Evolutionary conservation across 2,797 vertebrate species (phyloP).

Genomic region (Carduelis carduelis): DNA sequence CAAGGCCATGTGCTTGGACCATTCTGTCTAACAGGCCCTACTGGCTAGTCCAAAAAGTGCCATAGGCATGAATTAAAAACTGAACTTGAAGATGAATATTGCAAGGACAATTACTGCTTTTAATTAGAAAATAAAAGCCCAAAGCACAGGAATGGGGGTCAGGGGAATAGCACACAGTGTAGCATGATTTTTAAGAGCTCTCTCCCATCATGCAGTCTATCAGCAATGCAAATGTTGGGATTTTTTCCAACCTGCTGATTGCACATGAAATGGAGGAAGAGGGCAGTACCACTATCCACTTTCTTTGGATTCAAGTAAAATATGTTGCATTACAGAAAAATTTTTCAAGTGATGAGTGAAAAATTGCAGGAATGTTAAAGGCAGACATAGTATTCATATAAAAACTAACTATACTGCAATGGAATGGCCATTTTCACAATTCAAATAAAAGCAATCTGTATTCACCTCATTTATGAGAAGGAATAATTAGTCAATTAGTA

Average conservation of each 20-base stretch:
- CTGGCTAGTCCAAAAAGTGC: constrained; percentile 39
- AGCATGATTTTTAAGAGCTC: not conserved
- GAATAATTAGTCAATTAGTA: not conserved
- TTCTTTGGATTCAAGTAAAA: not conserved
- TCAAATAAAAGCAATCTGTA: not conserved
- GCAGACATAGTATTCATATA: not conserved
- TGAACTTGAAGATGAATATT: constrained; percentile 48
- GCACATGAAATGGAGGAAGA: not conserved
- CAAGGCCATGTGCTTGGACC: not conserved
- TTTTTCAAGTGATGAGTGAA: not conserved
- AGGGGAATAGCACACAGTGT: not conserved
- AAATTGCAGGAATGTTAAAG: not conserved
- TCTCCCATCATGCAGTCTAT: not conserved
- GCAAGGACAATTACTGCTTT: constrained; percentile 59
- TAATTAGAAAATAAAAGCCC: constrained; percentile 63
- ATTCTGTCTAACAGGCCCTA: constrained; percentile 3
- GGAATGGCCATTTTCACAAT: not conserved
- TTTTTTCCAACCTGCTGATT: not conserved
- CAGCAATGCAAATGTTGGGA: not conserved
- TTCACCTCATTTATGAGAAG: not conserved
- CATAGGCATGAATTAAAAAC: constrained; percentile 27
- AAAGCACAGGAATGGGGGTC: constrained; percentile 25
- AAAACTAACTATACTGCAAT: not conserved
- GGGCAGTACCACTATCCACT: not conserved
- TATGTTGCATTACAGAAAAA: not conserved